Evolutionary conservation across 2,888 invertebrate genomes (phyloP), one percentile per base, ranked within the genome.

Genomic region (Cephonodes hylas): DNA sequence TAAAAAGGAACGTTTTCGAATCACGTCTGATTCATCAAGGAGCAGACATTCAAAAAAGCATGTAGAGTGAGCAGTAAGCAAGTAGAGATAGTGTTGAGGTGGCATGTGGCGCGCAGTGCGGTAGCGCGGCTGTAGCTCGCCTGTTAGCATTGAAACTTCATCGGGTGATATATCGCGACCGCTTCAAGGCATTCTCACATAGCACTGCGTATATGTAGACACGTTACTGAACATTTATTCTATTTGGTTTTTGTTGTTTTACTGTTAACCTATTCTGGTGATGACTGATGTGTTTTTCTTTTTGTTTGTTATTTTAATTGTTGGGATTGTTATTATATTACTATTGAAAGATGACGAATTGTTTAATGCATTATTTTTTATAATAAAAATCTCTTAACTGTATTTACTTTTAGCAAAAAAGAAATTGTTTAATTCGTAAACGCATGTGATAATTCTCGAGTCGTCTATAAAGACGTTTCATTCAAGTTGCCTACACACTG

Each of bases 81-180:
- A 53, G 53, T 53, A 18, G 31, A 31, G 38, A 20, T 58, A 42
- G 34, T 42, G 58, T 58, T 58, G 7, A 13, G 46, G 31, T 58
- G 58, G 53, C 25, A 4, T 44, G 59, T 59, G 59, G 58, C 60
- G 68, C 67, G 71, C 70, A 65, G 72, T 64, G 61, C 72, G 64
- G 73, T 71, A 68, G 65, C 68, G 68, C 71, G 58, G 66, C 58
- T 62, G 59, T 65, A 57, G 59, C 60, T 45, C 62, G 63, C 66
- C 67, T 59, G 77, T 81, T 81, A 76, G 78, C 83, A 83, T 81
- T 83, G 81, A 81, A 68, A 70, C 81, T 81, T 83, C 81, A 76
- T 58, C 53, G 58, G 59, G 69, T 77, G 75, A 77, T 72, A 72
- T 77, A 79, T 75, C 62, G 75, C 72, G 66, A 46, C 63, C 56